A percentile compares a stretch with the other conserved stretches of the same genome.
Conservation (phyloP, 2,113 vertebrate genomes). For the Ciconia maguari region DNA sequence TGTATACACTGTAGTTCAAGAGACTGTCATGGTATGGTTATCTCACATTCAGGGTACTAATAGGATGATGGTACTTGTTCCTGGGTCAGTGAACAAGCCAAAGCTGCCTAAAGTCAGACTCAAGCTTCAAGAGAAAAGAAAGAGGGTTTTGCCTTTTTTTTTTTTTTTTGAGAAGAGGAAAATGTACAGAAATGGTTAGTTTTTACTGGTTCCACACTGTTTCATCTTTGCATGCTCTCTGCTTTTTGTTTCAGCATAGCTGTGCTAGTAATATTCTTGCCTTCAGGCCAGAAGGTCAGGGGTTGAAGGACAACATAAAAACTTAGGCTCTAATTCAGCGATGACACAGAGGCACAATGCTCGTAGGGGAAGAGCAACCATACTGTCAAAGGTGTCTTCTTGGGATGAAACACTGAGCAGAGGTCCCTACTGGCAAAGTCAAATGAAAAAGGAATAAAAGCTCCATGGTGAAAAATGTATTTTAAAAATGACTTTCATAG, state of each 20-base stretch:
- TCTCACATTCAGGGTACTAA: slow-evolving; percentile 48
- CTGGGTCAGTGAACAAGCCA: slow-evolving; percentile 53
- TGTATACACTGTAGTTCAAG: background rate
- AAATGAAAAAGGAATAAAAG: slow-evolving; percentile 42
- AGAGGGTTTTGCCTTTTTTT: background rate
- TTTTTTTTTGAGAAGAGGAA: background rate
- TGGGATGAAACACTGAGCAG: slow-evolving; percentile 28
- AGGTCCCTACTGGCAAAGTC: slow-evolving; percentile 61
- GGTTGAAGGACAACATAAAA: slow-evolving; percentile 48
- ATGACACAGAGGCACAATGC: slow-evolving; percentile 8
- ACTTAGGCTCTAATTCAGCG: slow-evolving; percentile 17
- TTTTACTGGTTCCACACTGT: background rate
- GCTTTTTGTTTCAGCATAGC: background rate
- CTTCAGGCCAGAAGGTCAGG: slow-evolving; percentile 29
- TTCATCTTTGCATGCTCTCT: background rate
- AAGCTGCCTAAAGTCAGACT: slow-evolving; percentile 51
- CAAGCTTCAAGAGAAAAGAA: background rate
- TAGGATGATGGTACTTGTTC: slow-evolving; percentile 42
- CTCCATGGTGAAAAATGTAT: background rate
- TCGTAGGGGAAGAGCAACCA: slow-evolving; percentile 7
- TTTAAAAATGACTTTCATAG: background rate
- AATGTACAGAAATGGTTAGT: background rate
- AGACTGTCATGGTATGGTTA: background rate
- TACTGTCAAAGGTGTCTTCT: slow-evolving; percentile 45
- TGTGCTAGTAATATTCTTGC: slow-evolving; percentile 12